Conservation (phyloP, 2,797 vertebrate species). For the Pangasius krempfi region DNA sequence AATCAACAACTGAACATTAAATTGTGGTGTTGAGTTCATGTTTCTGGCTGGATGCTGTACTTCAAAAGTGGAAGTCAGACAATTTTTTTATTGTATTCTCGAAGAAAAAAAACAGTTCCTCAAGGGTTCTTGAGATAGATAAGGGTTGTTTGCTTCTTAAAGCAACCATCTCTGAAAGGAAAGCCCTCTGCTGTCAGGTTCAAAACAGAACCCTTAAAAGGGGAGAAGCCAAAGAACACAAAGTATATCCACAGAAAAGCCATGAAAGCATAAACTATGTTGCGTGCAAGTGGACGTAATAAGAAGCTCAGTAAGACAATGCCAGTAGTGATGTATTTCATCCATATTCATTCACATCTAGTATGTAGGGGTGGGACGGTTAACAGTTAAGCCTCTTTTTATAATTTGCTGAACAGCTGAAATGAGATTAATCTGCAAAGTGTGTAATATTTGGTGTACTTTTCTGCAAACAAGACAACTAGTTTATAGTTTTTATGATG, state of each 20-base stretch:
- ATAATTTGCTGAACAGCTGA: neutral
- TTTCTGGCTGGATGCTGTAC: neutral
- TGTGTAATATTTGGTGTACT: neutral
- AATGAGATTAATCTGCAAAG: neutral
- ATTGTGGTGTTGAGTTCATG: neutral
- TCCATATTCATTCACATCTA: neutral
- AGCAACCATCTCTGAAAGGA: neutral
- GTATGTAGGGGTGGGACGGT: neutral
- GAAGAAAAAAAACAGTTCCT: neutral
- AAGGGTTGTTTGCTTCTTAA: neutral
- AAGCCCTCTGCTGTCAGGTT: conserved; percentile 12
- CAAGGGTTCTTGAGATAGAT: neutral
- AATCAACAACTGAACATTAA: conserved; percentile 4
- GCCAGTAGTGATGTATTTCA: neutral
- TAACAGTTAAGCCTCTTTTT: neutral
- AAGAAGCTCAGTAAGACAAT: neutral
- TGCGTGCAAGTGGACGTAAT: neutral
- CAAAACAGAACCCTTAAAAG: neutral
- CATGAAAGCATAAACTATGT: neutral
- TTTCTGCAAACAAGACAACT: too few species aligned
- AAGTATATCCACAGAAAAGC: neutral
- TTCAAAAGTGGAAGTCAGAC: neutral
- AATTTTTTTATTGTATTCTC: neutral
- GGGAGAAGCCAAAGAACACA: neutral
- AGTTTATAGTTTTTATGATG: neutral